phyloP scores from a whole-genome alignment of 2,888 invertebrate species.

The Drosophila paranaensis region DNA sequence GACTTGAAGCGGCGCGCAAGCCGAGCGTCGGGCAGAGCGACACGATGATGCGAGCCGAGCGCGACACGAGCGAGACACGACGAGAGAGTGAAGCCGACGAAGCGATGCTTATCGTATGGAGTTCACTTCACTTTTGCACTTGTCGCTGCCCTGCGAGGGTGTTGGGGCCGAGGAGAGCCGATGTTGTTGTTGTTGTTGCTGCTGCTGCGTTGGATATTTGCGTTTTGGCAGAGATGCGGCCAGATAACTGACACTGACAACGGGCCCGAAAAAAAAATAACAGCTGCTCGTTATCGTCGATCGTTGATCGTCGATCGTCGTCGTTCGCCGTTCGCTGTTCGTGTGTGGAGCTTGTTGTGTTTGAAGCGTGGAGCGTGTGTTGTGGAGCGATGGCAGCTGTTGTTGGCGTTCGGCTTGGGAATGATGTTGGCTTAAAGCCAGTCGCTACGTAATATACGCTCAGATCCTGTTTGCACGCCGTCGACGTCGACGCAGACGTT shows the following conservation, averaged over 20 bases:
- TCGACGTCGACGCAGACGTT: slow-evolving; percentile 33
- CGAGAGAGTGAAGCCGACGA: slow-evolving; percentile 21
- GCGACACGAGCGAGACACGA: slow-evolving; percentile 13
- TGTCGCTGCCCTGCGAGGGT: slow-evolving; percentile 54
- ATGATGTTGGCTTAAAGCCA: slow-evolving; percentile 83
- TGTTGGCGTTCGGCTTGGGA: slow-evolving; percentile 74
- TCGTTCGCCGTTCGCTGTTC: slow-evolving; percentile 44
- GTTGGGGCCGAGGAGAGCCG: slow-evolving; percentile 28
- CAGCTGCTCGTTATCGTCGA: slow-evolving; percentile 59
- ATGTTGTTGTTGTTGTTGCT: slow-evolving; percentile 28
- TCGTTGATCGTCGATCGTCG: slow-evolving; percentile 51
- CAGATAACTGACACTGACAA: slow-evolving; percentile 60
- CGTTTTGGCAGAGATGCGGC: slow-evolving; percentile 50
- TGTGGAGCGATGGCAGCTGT: slow-evolving; percentile 48
- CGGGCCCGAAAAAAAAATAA: slow-evolving; percentile 35
- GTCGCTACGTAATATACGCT: slow-evolving; percentile 82
- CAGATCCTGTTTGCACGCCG: slow-evolving; percentile 82
- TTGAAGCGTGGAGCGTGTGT: slow-evolving; percentile 27
- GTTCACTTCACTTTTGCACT: slow-evolving; percentile 78
- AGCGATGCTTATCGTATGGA: slow-evolving; percentile 41
- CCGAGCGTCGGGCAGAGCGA: slow-evolving; percentile 51
- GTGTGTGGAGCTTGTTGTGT: slow-evolving; percentile 28
- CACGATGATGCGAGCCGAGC: slow-evolving; percentile 28
- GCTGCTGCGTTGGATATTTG: slow-evolving; percentile 41
- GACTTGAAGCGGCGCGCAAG: slow-evolving; percentile 53